Conservation (phyloP, 2,113 vertebrate species). For the Morphnarchus princeps region DNA sequence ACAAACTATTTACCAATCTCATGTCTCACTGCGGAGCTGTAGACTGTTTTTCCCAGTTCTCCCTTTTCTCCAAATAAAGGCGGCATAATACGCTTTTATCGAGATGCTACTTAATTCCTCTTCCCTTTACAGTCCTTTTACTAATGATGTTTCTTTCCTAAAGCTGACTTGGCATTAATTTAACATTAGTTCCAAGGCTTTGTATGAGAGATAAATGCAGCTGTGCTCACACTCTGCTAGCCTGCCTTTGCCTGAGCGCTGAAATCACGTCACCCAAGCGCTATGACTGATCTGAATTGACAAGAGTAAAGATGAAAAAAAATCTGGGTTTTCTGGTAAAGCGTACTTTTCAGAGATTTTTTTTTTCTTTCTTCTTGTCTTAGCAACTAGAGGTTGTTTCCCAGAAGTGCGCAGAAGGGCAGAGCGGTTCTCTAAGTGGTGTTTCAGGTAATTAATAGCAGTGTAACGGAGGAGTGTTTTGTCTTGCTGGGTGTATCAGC, state of each 20-base stretch:
- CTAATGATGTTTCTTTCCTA: slow-evolving; percentile 28
- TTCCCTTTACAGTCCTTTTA: not conserved
- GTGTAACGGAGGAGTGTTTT: not conserved
- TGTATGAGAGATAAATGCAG: slow-evolving; percentile 33
- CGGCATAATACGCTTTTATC: not conserved
- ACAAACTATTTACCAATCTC: not conserved
- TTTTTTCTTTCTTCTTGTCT: not conserved
- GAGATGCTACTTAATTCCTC: slow-evolving; percentile 7
- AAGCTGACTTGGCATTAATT: slow-evolving; percentile 33
- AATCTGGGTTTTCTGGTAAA: not conserved
- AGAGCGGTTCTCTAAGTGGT: not conserved
- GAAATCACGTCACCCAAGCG: not conserved
- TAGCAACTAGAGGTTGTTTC: not conserved
- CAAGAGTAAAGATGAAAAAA: not conserved
- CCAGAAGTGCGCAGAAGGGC: not conserved
- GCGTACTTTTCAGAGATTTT: not conserved
- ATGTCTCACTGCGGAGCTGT: not conserved
- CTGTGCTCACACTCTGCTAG: not conserved
- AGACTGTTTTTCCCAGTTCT: not conserved
- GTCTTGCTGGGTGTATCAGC: not conserved
- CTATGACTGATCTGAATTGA: slow-evolving; percentile 9
- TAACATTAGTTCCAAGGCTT: slow-evolving; percentile 25
- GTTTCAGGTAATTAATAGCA: slow-evolving; percentile 37
- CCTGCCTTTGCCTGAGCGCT: not conserved
- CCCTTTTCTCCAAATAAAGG: not conserved